Base-by-base conservation (phyloP, 2,113 vertebrate genomes). In the Aegotheles bennettii region DNA sequence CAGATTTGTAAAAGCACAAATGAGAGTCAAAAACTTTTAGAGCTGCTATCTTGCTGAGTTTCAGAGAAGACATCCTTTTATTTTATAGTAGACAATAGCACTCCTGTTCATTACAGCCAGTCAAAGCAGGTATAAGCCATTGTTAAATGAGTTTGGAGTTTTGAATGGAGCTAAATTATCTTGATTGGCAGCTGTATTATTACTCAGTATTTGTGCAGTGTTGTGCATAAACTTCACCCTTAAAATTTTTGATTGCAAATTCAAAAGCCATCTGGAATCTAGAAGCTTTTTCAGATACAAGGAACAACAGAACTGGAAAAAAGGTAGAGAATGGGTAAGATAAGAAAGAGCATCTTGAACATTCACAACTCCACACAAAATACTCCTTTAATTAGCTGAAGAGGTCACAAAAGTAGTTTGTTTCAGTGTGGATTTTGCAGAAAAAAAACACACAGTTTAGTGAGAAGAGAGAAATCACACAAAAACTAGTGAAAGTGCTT, bases 171-270 rank as follows among this genome's bases (percentile, higher is more conserved):
- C 36, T 69, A 90, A 89, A 75, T 90, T 54, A 93, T 91, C 53
- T 87, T 90, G 75, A 90, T 43, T 85, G 82, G 53, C 70, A 95
- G 61, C n/a, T 95, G 26, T 76, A 76, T 73, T 90, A 94, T 85
- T 90, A 76, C 17, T 88, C 36, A 87, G 70, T 25, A 47, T 80
- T 93, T 87, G 90, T 8, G 45, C 5, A 87, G 53, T 19, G 10
- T 60, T 80, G 65, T 83, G 53, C 36, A 76, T 57, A 95, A 93
- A 65, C 28, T 73, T 26, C 15, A 56, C 40, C 60, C 53, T 51
- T 50, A 77, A 7, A 87, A 47, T 26, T 53, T 80, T 29, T 86
- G 64, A 93, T 9, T 81, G 19, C 38, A 63, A 67, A 28, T 84
- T 91, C 3, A 1, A 94, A 96, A 95, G 50, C 23, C 60, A 89